Evolutionary conservation across 2,888 invertebrate species (phyloP).

Genomic region (Machimus atricapillus): DNA sequence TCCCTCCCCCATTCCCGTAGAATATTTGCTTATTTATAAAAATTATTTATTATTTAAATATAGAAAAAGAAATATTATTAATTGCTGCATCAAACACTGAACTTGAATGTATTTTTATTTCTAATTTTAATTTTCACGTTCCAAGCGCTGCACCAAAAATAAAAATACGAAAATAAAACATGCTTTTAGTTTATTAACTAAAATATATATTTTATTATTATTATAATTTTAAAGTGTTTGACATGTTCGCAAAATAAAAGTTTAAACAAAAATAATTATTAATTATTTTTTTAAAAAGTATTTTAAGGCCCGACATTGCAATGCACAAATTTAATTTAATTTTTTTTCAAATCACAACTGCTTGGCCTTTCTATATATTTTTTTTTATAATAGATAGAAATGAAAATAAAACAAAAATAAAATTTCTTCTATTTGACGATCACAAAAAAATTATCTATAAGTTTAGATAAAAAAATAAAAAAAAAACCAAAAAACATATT

Average conservation of each 20-base stretch:
- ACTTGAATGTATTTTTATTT: too few relatives aligned
- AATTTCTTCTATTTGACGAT: background rate
- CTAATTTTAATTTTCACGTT: too few relatives aligned
- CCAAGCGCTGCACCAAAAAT: too few relatives aligned
- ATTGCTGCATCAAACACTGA: too few relatives aligned
- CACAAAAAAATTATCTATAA: background rate
- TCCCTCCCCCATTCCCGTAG: too few relatives aligned
- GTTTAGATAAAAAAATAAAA: background rate
- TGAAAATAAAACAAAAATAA: background rate
- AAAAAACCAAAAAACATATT: background rate
- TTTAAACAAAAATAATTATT: background rate
- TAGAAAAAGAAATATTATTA: too few relatives aligned
- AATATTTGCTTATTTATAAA: too few relatives aligned
- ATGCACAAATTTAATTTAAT: background rate
- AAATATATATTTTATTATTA: too few relatives aligned
- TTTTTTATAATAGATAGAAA: background rate
- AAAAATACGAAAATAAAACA: background rate
- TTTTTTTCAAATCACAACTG: background rate
- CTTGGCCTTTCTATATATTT: background rate
- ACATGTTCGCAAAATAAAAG: constrained; percentile 36
- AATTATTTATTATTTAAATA: too few relatives aligned
- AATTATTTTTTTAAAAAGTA: too few relatives aligned
- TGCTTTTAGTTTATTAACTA: too few relatives aligned
- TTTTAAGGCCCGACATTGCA: too few relatives aligned
- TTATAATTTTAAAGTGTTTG: background rate